Conservation (phyloP, 2,888 invertebrate species). For the Coremacera marginata region DNA sequence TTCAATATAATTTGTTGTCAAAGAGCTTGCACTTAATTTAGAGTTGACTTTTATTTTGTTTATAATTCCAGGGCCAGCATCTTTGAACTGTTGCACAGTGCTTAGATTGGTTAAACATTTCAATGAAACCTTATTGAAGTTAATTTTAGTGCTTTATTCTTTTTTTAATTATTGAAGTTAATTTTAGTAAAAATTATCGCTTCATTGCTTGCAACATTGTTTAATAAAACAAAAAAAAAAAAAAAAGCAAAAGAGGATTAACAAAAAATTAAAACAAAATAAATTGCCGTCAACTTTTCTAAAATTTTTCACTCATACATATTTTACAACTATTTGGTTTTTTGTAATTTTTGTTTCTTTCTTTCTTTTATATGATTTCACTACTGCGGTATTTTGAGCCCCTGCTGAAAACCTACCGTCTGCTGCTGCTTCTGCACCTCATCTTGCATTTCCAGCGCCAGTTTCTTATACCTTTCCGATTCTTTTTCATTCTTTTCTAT, state of each 20-base stretch:
- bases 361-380: not conserved
- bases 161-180: too few species aligned
- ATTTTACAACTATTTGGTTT: not conserved
- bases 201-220: not conserved
- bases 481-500: constrained; percentile 78
- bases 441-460: constrained; percentile 79
- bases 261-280: constrained; percentile 17
- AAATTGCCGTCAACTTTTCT: constrained; percentile 18
- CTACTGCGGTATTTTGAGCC: constrained; percentile 57
- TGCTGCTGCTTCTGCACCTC: constrained; percentile 74
- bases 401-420: constrained; percentile 73
- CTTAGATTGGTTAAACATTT: too few species aligned
- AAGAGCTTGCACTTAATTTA: too few species aligned
- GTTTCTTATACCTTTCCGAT: constrained; percentile 79
- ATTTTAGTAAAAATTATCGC: not conserved
- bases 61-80: too few species aligned
- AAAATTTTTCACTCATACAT: not conserved
- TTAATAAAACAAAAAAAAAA: not conserved
- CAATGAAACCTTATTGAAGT: too few species aligned
- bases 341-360: not conserved
- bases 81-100: too few species aligned
- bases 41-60: too few species aligned
- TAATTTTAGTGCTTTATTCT: too few species aligned
- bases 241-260: too few species aligned
- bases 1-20: too few species aligned